Conservation (phyloP, 2,113 vertebrate genomes). For the Plecotus auritus region DNA sequence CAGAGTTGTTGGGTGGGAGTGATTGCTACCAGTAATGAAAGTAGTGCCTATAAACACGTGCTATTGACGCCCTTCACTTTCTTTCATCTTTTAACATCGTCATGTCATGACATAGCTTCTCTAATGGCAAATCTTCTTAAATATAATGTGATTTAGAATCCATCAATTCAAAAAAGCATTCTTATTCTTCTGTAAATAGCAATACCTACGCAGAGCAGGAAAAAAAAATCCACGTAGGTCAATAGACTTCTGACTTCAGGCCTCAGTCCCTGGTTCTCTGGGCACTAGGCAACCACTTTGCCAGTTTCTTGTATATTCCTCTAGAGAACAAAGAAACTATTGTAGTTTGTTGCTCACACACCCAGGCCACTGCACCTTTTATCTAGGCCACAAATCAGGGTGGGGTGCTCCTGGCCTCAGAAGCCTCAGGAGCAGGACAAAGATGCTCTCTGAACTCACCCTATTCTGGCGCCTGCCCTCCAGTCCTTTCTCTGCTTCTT, state of each 20-base stretch:
- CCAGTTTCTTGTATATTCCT: background rate
- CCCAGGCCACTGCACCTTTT: background rate
- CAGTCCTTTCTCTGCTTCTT: background rate
- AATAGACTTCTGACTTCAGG: background rate
- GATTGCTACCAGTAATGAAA: background rate
- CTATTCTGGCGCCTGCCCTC: background rate
- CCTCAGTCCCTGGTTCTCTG: background rate
- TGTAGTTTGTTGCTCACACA: background rate
- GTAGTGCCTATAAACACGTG: background rate
- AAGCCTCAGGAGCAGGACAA: background rate
- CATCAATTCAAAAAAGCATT: conserved; percentile 9
- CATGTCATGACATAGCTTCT: background rate
- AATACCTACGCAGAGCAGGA: background rate
- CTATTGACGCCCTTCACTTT: background rate
- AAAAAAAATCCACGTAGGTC: background rate
- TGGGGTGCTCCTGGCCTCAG: background rate
- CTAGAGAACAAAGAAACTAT: conserved; percentile 11
- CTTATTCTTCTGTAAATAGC: background rate
- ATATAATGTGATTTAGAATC: background rate
- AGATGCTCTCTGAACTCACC: background rate
- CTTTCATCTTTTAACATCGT: background rate
- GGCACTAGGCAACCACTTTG: background rate
- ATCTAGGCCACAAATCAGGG: background rate
- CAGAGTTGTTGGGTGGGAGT: background rate
- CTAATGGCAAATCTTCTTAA: conserved; percentile 25